Evolutionary conservation across 2,113 vertebrate genomes (phyloP).

Genomic region (Heterotis niloticus): DNA sequence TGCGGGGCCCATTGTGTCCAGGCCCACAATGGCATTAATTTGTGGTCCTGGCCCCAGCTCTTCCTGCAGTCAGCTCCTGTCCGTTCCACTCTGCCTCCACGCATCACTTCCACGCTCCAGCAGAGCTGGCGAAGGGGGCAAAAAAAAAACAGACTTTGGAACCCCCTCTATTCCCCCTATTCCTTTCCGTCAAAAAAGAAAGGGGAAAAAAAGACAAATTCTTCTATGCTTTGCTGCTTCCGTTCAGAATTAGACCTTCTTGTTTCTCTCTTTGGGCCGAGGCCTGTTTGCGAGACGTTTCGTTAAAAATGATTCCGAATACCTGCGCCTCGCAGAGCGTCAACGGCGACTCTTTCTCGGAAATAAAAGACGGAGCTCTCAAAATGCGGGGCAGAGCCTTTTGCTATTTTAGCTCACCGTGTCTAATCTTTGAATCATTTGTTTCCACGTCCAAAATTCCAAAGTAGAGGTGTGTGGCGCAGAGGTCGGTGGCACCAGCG

Average conservation of each 20-base stretch:
- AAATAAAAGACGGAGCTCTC: not conserved
- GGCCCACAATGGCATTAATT: constrained; percentile 77
- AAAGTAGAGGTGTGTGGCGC: not conserved
- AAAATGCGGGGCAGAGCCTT: not conserved
- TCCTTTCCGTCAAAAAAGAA: constrained; percentile 47
- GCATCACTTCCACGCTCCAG: constrained; percentile 65
- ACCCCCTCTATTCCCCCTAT: constrained; percentile 49
- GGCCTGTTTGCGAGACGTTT: constrained; percentile 33
- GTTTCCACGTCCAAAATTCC: not conserved
- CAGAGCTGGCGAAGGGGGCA: constrained; percentile 40
- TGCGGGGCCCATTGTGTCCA: constrained; percentile 70
- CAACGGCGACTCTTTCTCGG: not conserved
- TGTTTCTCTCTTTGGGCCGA: constrained; percentile 29
- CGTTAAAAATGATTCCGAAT: constrained; percentile 16
- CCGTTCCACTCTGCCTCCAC: constrained; percentile 74
- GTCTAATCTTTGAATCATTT: constrained; percentile 17
- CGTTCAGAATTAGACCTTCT: constrained; percentile 33
- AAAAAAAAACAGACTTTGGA: constrained; percentile 33
- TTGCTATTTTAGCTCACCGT: not conserved
- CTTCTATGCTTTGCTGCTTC: constrained; percentile 39
- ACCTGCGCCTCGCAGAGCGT: not conserved
- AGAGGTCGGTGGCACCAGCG: no score
- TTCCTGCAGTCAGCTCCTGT: constrained; percentile 72
- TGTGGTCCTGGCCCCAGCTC: constrained; percentile 60
- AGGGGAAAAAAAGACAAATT: constrained; percentile 36